A percentile compares a stretch with the other conserved stretches of the same genome.
phyloP scores from a whole-genome alignment of 2,797 vertebrate species.

The Sternarchorhynchus goeldii region DNA sequence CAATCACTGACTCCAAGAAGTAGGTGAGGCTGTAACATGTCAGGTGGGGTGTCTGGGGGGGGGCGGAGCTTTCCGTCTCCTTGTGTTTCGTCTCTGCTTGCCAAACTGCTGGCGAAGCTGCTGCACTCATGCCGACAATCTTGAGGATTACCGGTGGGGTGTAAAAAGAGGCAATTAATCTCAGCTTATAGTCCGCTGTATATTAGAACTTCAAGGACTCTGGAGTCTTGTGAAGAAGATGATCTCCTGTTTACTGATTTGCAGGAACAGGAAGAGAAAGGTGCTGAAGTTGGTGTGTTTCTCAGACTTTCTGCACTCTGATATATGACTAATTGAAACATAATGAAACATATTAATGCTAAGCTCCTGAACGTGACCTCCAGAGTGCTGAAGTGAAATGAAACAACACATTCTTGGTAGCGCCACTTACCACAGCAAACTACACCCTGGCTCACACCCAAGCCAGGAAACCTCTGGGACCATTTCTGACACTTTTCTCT shows the following conservation, averaged over 20 bases:
- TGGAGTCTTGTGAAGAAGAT: slow-evolving; percentile 69
- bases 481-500: background rate
- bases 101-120: slow-evolving; percentile 61
- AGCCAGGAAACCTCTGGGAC: background rate
- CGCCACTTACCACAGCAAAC: background rate
- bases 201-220: slow-evolving; percentile 73
- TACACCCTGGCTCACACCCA: background rate
- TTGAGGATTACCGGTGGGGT: slow-evolving; percentile 78
- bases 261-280: slow-evolving; percentile 19
- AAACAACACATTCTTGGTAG: background rate
- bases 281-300: slow-evolving; percentile 24
- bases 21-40: slow-evolving; percentile 15
- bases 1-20: slow-evolving; percentile 53
- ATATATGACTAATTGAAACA: slow-evolving; percentile 51
- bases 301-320: slow-evolving; percentile 20
- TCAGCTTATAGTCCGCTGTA: slow-evolving; percentile 70
- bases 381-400: slow-evolving; percentile 1
- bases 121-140: slow-evolving; percentile 68
- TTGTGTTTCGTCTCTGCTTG: slow-evolving; percentile 45
- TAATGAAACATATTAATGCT: slow-evolving; percentile 26
- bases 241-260: slow-evolving; percentile 73
- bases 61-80: slow-evolving; percentile 56
- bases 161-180: slow-evolving; percentile 80
- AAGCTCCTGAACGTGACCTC: slow-evolving; percentile 25
- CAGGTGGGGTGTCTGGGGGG: slow-evolving; percentile 46